phyloP scores from a whole-genome alignment of 2,797 vertebrate genomes.

The Astyanax mexicanus region DNA sequence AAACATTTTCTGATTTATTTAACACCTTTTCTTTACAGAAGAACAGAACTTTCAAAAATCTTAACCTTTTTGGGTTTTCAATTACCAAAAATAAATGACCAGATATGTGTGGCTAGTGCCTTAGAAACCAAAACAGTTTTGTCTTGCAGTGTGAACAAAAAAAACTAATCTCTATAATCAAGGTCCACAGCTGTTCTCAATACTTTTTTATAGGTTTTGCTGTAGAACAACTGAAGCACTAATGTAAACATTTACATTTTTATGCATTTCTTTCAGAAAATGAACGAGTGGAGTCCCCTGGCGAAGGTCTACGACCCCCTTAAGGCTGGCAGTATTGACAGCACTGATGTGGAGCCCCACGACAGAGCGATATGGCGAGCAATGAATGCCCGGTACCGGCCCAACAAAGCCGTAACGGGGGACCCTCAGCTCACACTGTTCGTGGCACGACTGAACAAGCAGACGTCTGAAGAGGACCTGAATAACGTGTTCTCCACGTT shows the following conservation, averaged over 20 bases:
- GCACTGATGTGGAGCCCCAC: constrained; percentile 93
- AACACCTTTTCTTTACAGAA: no score
- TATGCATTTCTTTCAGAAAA: constrained; percentile 60
- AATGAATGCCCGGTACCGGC: constrained; percentile 88
- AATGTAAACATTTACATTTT: background rate
- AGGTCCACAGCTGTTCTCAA: background rate
- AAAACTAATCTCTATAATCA: background rate
- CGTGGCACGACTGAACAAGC: constrained; percentile 87
- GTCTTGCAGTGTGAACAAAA: no score
- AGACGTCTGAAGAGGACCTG: constrained; percentile 91
- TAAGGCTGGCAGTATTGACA: constrained; percentile 96
- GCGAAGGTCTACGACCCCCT: constrained; percentile 92
- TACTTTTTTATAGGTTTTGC: background rate
- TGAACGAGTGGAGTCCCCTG: constrained; percentile 93
- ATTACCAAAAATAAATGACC: no score
- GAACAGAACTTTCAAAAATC: no score
- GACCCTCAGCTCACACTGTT: constrained; percentile 93
- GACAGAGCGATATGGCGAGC: constrained; percentile 93
- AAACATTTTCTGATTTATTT: no score
- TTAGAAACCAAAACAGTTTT: no score
- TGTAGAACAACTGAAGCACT: background rate
- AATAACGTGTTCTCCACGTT: constrained; percentile 90
- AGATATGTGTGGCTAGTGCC: no score
- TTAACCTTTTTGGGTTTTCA: no score
- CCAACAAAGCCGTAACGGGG: constrained; percentile 89